Base-by-base conservation (phyloP, 2,113 vertebrate species). In the Clinocottus analis region DNA sequence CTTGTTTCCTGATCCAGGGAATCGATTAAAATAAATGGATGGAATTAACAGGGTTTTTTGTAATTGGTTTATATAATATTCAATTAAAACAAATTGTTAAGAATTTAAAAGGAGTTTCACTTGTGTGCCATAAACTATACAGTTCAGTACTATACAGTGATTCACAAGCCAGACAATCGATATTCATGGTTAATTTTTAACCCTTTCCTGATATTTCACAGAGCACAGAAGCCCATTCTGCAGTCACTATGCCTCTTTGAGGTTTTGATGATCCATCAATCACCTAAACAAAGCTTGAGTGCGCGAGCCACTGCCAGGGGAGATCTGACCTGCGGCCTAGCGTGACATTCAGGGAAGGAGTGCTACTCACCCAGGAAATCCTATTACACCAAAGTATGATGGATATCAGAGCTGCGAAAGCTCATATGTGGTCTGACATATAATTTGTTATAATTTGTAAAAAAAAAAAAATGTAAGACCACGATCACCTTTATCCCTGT, bases 361-460 rank as follows among this genome's bases (percentile, higher is more conserved):
- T 92, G 88, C 84, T 89, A 79, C 90, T 94, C 92, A 93, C 92
- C 82, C 88, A 92, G 90, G 89, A 93, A 94, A 95, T 93, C 92
- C 92, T 82, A 95, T 94, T 94, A 95, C 88, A 87, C 84, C 91
- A 93, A 94, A 95, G 89, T 91, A 93, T 94, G 94, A 95, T 95
- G 92, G 93, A 94, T 94, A 92, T 91, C 86, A 77, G 80, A 65
- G 75, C 77, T 63, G 65, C 63, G 73, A 89, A 94, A 91, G 80
- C 90, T 93, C 89, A 92, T 92, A 93, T 93, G 91, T 89, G 80
- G 90, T 64, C 87, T 94, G 93, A 94, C 91, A 92, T 90, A 91
- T 93, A 87, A 91, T 94, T 93, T 94, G 82, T 95, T 90, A 93
- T 93, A 90, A 94, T 94, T 93, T 92, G 87, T 75, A 80, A 75